Base-by-base conservation (phyloP, 2,797 vertebrate species). In the Pogonophryne albipinna region DNA sequence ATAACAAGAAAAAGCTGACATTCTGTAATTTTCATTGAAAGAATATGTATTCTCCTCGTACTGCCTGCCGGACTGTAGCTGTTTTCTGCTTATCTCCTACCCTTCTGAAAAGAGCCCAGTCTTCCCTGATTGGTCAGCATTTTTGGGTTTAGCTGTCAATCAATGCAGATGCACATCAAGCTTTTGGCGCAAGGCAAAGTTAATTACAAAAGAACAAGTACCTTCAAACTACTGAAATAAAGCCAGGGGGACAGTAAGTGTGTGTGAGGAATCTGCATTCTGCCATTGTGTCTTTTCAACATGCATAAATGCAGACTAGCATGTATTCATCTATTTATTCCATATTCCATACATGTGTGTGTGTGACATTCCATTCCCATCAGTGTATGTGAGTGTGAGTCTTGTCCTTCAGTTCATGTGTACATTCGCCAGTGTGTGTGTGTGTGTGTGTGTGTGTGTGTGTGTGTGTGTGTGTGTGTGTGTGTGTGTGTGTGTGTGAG, bases 241-340 rank as follows among this genome's bases (percentile, higher is more conserved):
- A 57, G 53, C 14, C 0, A 3, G 20, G 17, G 31, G 45, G 23
- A 13, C 17, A 49, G 10, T 17, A 10, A 11, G 58, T 60, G 44
- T 55, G 69, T 60, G 50, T 38, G 20, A 12, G 20, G 5, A 38
- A 31, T 41, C 16, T 65, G 17, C 47, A 15, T 49, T 34, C 17
- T 49, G 13, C 34, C 16, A 50, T 11, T 64, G 13, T 53, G 49
- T 61, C 38, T 66, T 23, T 47, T 59, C 42, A 57, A 6, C 50
- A 49, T 50, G 45, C 61, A 73, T 70, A 47, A 60, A 69, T 65
- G 42, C 23, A 70, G 70, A 82, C 85, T 45, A 78, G 59, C 63
- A 50, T 71, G 61, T 14, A 59, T 31, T 67, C 57, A 38, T 51
- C 12, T 10, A 3, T 47, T 3, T 27, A 9, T 41, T 42, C 17